These are phyloP conservation scores for Tetropium fuscum DNA, from an alignment of 2,888 invertebrate species.

Conservation along the genomic window DNA sequence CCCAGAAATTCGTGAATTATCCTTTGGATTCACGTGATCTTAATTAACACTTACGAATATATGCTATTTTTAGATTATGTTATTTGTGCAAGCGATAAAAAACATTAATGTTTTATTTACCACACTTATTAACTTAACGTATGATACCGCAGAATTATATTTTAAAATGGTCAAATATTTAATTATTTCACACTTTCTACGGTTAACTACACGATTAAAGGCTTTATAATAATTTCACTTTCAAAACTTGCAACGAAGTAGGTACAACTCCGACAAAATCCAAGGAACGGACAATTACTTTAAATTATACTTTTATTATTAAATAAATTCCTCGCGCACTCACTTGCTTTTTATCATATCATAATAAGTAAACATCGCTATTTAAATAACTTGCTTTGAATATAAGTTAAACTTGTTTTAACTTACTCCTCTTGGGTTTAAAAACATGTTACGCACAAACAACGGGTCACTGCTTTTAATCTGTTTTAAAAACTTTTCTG, in stretches of 20 bases:
- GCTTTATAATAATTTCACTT: conserved; percentile 24
- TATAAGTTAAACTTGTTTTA: conserved; percentile 16
- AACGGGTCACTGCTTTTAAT: conserved; percentile 17
- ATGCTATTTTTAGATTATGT: conserved; percentile 48
- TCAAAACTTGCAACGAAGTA: conserved; percentile 18
- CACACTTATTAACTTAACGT: conserved; percentile 29
- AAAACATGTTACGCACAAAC: conserved; percentile 6
- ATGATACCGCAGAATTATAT: conserved; percentile 13
- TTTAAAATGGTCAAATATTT: conserved; percentile 22
- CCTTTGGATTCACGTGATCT: conserved; percentile 44
- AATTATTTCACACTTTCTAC: conserved; percentile 36
- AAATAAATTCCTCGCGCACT: conserved; percentile 27
- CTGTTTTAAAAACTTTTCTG: conserved; percentile 24
- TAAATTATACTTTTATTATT: conserved; percentile 10
- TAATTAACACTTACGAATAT: conserved; percentile 41
- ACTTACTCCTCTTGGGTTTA: conserved; percentile 14
- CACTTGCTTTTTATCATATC: conserved; percentile 33
- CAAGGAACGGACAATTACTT: not conserved
- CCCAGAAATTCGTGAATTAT: conserved; percentile 32
- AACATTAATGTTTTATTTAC: conserved; percentile 46
- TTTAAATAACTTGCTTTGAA: conserved; percentile 32
- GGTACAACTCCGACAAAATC: conserved; percentile 16
- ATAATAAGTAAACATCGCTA: conserved; percentile 32
- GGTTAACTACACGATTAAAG: conserved; percentile 22
- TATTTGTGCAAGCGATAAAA: conserved; percentile 51